Evolutionary conservation across 2,113 vertebrate species (phyloP), one percentile per base, ranked within the genome.

Genomic region (Grallaria varia): DNA sequence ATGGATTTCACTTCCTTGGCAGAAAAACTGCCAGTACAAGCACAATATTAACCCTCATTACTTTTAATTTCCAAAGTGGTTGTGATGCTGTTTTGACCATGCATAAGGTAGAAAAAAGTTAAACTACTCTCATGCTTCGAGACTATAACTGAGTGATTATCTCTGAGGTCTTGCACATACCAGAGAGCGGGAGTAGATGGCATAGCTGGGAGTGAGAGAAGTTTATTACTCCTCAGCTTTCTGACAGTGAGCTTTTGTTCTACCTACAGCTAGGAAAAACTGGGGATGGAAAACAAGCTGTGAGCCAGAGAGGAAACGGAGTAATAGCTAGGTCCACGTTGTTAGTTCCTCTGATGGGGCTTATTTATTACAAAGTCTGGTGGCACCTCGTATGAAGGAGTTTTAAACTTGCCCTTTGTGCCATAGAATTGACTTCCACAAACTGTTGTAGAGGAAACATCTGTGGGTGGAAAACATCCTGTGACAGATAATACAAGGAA

Each of bases 381-480:
- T 73, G 60, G 71, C 59, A 88, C 39, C 82, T 59, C 10, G 4
- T 47, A 68, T 2, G 11, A 72, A 68, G 76, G 35, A 49, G 68
- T 68, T 90, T 78, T 47, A 40, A 85, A 49, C 72, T 76, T 35
- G 16, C 76, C 49, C 47, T 88, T 93, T 77, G 59, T 72, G 12
- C 50, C 30, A 24, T 8, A 77, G 87, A 79, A 83, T 42, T 84
- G 67, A 73, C 75, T 93, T 94, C 84, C 67, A 67, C 59, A 45
- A 83, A 85, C 82, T 92, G 59, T 59, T 86, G 25, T 30, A 58
- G 68, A 72, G 95, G 95, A 96, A 96, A 90, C 95, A 89, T 87
- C 95, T 96, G 95, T 45, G 56, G 55, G 28, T 77, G 62, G 59
- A 71, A 90, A 96, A 90, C n/a, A 67, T 94, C 92, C 93, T 92